phyloP scores from a whole-genome alignment of 1,140 invertebrate species.

The Drosophila arizonae region DNA sequence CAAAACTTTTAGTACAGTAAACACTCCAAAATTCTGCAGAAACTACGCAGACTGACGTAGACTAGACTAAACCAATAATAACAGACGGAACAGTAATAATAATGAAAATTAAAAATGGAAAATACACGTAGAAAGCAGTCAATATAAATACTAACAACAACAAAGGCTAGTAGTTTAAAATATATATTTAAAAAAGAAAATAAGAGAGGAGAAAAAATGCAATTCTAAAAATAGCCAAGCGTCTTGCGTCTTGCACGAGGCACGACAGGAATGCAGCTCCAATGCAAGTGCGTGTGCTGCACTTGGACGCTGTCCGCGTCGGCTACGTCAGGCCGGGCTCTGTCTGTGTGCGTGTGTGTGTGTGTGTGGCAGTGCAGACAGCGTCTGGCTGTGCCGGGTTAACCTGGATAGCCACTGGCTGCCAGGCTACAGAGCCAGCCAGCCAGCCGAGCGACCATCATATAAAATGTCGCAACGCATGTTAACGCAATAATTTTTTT shows the following conservation, averaged over 20 bases:
- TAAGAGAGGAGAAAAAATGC: slow-evolving; percentile 27
- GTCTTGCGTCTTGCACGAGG: slow-evolving; percentile 52
- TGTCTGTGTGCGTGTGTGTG: slow-evolving; percentile 25
- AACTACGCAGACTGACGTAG: slow-evolving; percentile 31
- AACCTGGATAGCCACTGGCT: slow-evolving; percentile 42
- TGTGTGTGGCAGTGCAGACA: slow-evolving; percentile 54
- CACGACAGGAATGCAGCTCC: slow-evolving; percentile 72
- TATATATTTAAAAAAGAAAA: slow-evolving; percentile 31
- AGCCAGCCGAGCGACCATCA: slow-evolving; percentile 38
- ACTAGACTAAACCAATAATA: slow-evolving; percentile 55
- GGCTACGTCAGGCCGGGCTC: slow-evolving; percentile 3
- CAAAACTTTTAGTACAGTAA: slow-evolving; percentile 62
- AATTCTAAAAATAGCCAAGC: slow-evolving; percentile 71
- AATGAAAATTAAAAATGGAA: slow-evolving; percentile 2
- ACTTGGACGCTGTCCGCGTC: slow-evolving; percentile 20
- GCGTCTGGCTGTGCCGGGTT: slow-evolving; percentile 54
- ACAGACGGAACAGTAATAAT: slow-evolving; percentile 19
- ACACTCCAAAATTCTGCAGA: slow-evolving; percentile 40
- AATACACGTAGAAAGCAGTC: slow-evolving; percentile 19
- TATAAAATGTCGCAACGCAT: slow-evolving; percentile 73
- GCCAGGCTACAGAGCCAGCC: slow-evolving; percentile 14
- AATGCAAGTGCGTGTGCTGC: slow-evolving; percentile 61
- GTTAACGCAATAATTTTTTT: slow-evolving; percentile 68
- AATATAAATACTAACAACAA: slow-evolving; percentile 12
- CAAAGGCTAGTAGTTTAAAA: slow-evolving; percentile 11